Percentiles rank a stretch among this genome's conserved stretches.
phyloP scores from a whole-genome alignment of 2,113 vertebrate genomes.

The Campylomormyrus numenius region DNA sequence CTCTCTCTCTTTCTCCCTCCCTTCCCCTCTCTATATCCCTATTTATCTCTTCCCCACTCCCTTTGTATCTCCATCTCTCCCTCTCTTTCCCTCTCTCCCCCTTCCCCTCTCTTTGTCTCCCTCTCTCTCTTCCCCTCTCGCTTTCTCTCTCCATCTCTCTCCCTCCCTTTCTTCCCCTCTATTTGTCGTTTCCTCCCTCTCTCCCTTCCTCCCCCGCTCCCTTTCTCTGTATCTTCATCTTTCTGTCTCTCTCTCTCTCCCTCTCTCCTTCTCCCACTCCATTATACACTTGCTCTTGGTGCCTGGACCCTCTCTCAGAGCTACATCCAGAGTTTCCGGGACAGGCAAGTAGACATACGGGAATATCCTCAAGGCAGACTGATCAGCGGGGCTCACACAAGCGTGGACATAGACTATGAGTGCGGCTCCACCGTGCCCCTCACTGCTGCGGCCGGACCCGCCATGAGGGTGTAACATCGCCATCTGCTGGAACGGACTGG shows the following conservation, averaged over 20 bases:
- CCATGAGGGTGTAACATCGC: constrained; percentile 63
- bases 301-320: constrained; percentile 60
- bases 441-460: constrained; percentile 71
- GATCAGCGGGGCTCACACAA: constrained; percentile 63
- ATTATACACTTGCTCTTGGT: neutral
- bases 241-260: neutral
- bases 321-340: constrained; percentile 98
- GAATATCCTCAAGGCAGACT: constrained; percentile 71
- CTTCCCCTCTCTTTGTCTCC: neutral
- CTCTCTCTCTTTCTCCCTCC: neutral
- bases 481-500: neutral
- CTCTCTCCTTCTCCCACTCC: neutral
- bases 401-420: constrained; percentile 83
- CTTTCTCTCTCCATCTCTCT: neutral
- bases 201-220: neutral
- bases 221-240: neutral
- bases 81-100: neutral
- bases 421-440: constrained; percentile 78
- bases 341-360: constrained; percentile 71
- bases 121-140: neutral
- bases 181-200: neutral
- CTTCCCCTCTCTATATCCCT: neutral
- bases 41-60: neutral
- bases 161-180: neutral
- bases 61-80: neutral